Evolutionary conservation across 2,113 vertebrate genomes (phyloP).

Genomic region (Silurus asotus): DNA sequence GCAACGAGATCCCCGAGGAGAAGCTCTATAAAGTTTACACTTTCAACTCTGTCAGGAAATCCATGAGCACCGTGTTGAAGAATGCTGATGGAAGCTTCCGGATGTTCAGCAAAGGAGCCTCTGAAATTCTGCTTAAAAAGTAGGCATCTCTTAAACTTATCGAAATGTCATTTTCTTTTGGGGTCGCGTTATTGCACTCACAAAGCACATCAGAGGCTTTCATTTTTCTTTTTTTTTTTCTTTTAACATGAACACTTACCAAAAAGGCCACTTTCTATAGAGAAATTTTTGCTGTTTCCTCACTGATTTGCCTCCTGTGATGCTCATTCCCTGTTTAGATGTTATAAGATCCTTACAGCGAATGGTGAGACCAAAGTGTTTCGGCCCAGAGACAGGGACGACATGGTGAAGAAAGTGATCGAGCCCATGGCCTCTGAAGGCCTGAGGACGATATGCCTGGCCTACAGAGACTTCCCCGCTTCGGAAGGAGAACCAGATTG

Average conservation of each 20-base stretch:
- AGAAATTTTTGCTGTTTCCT: constrained; percentile 51
- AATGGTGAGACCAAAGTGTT: constrained; percentile 91
- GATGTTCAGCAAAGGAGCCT: constrained; percentile 99
- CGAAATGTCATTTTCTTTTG: not conserved
- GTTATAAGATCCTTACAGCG: constrained; percentile 90
- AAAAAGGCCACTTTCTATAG: constrained; percentile 54
- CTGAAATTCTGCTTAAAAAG: constrained; percentile 98
- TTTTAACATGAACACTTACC: not conserved
- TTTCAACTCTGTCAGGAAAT: constrained; percentile 98
- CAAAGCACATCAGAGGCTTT: constrained; percentile 66
- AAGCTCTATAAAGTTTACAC: constrained; percentile 98
- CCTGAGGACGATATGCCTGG: constrained; percentile 95
- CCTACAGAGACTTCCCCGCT: constrained; percentile 90
- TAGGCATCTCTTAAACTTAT: constrained; percentile 66
- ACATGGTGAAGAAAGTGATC: constrained; percentile 94
- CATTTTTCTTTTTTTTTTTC: constrained; percentile 38
- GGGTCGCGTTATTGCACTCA: constrained; percentile 54
- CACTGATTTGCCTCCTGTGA: not conserved
- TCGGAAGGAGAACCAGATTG: constrained; percentile 92
- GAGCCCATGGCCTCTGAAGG: constrained; percentile 99
- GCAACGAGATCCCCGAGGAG: constrained; percentile 96
- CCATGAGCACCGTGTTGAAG: constrained; percentile 98
- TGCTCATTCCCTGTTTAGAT: constrained; percentile 71
- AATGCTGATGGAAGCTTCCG: constrained; percentile 93
- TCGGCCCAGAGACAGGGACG: constrained; percentile 90